Conservation (phyloP, 2,888 invertebrate genomes). For the Drosophila phalerata region DNA sequence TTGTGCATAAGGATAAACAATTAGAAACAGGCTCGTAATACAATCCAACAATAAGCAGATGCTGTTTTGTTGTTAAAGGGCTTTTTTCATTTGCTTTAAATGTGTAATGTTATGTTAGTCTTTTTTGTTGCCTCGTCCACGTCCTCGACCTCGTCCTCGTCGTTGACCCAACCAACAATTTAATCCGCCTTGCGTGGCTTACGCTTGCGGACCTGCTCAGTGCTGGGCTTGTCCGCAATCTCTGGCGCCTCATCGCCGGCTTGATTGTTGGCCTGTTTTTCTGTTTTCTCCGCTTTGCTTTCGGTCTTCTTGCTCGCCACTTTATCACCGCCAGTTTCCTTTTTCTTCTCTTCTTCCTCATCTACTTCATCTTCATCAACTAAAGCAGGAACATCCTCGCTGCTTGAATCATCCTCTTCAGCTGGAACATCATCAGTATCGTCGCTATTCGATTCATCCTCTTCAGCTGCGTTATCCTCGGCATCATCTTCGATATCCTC, state of each 20-base stretch:
- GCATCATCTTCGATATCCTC: constrained; percentile 83
- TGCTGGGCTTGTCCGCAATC: constrained; percentile 46
- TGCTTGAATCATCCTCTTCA: constrained; percentile 3
- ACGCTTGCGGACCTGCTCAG: constrained; percentile 88
- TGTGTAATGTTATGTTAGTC: constrained; percentile 57
- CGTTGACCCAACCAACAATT: neutral
- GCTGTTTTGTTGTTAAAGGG: constrained; percentile 34
- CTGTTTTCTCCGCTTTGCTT: constrained; percentile 50
- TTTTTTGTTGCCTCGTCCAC: constrained; percentile 68
- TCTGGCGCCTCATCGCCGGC: constrained; percentile 53
- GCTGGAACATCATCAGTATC: constrained; percentile 31
- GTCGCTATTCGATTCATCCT: constrained; percentile 62
- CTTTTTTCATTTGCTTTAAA: constrained; percentile 21
- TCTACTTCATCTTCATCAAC: constrained; percentile 41
- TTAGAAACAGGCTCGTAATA: constrained; percentile 45
- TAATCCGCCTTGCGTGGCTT: constrained; percentile 91
- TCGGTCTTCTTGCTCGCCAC: constrained; percentile 60
- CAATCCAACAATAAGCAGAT: constrained; percentile 35
- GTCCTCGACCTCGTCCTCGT: no score
- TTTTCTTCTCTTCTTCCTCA: constrained; percentile 47
- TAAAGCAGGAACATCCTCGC: constrained; percentile 6
- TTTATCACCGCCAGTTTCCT: constrained; percentile 58
- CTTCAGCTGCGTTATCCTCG: constrained; percentile 46
- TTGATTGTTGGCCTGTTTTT: constrained; percentile 41
- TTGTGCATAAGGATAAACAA: constrained; percentile 57